Evolutionary conservation across 2,888 invertebrate genomes (phyloP), one percentile per base, ranked within the genome.

Genomic region (Aproaerema taeniolella): DNA sequence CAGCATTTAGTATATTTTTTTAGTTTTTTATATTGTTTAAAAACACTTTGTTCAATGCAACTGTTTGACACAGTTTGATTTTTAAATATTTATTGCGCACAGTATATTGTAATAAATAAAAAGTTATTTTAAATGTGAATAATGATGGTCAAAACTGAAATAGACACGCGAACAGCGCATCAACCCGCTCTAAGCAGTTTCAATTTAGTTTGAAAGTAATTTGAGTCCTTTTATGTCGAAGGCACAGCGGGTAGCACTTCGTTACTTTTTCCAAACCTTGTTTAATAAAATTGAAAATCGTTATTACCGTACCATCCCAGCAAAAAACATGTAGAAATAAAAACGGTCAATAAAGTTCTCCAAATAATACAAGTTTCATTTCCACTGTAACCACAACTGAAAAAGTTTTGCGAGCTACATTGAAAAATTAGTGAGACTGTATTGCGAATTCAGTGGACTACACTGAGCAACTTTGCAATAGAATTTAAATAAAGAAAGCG

Each of bases 401-500:
- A 62, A 60, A 53, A 56, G 54, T 56, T 52, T 47, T 41, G 53
- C 53, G 56, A 55, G 60, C 58, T 64, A 67, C 67, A 67, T 68
- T 70, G 69, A 77, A 74, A 76, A 78, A 76, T 78, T 76, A 68
- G 68, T 71, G 58, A n/a, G n/a, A n/a, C 52, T 59, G 56, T 64
- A 68, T 78, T 73, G 62, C 65, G 67, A 77, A 77, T 76, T 77
- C 76, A 69, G 63, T 57, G 53, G 70, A 67, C 58, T 81, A 86
- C 83, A 87, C 80, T 55, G 71, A 70, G 68, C 77, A 72, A 81
- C 86, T 43, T 88, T 88, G 88, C 88, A 78, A 89, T 87, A 74
- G 73, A 79, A 80, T 83, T 82, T 83, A 77, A 85, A 85, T 82
- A 85, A 85, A 83, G 81, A 82, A 67, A 81, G 64, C 79, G 71